Percentiles rank a stretch among this genome's conserved stretches.
These are phyloP conservation scores for Propithecus coquereli DNA, from an alignment of 2,113 vertebrate species.

Conservation along the genomic window DNA sequence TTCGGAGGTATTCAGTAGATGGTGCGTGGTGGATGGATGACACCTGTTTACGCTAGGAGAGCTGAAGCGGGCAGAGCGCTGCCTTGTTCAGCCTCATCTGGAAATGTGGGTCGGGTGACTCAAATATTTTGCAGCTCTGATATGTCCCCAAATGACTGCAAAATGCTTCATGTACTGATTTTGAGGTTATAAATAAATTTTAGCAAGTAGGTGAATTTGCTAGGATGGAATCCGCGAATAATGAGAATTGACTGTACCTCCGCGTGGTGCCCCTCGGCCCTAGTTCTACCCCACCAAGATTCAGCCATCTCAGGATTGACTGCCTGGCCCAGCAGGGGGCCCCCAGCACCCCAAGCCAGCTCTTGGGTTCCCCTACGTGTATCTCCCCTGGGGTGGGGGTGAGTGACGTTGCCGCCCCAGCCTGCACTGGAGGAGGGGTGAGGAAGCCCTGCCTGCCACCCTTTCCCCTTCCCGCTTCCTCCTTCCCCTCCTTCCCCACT, in stretches of 20 bases:
- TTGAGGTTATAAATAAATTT: not conserved
- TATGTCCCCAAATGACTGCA: not conserved
- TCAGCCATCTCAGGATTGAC: not conserved
- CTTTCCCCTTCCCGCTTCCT: not conserved
- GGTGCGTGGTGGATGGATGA: not conserved
- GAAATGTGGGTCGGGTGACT: not conserved
- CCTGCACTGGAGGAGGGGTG: not conserved
- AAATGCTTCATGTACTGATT: not conserved
- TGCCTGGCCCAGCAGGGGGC: not conserved
- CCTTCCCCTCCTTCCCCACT: not conserved
- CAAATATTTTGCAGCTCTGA: not conserved
- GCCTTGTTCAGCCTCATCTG: not conserved
- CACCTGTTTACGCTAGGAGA: not conserved
- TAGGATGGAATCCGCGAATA: not conserved
- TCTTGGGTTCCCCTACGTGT: not conserved
- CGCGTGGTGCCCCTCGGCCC: not conserved
- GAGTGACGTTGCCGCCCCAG: not conserved
- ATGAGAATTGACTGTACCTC: not conserved
- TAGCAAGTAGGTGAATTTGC: not conserved
- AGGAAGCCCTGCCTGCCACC: not conserved
- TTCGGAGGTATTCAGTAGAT: not conserved
- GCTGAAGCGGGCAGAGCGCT: not conserved
- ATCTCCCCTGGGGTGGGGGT: not conserved
- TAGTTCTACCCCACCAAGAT: rapidly evolving
- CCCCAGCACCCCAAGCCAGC: not conserved